Conservation (phyloP, 2,113 vertebrate genomes). For the Archilochus colubris region DNA sequence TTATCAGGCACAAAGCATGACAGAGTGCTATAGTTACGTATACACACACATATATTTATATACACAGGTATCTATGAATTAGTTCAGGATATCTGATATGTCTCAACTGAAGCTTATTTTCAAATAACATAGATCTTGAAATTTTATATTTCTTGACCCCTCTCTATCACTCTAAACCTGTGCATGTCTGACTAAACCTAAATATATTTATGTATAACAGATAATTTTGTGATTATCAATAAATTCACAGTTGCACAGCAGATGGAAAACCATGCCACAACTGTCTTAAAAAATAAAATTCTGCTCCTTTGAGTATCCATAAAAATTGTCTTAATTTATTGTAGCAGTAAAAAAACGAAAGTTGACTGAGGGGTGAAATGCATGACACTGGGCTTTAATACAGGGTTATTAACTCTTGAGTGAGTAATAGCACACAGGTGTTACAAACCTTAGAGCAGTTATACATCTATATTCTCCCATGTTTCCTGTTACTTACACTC, state of each 20-base stretch:
- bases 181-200: background rate
- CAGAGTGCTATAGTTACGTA: too few species aligned
- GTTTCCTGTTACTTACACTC: background rate
- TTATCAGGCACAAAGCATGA: too few species aligned
- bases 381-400: background rate
- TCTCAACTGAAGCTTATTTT: background rate
- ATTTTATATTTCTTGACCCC: background rate
- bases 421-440: background rate
- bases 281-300: background rate
- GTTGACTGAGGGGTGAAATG: background rate
- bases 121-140: background rate
- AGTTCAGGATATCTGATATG: fast-evolving
- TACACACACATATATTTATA: too few species aligned
- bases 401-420: background rate
- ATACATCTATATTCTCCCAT: background rate
- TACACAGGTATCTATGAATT: background rate
- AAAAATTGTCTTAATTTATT: background rate
- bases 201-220: background rate
- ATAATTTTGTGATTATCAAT: background rate
- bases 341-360: background rate
- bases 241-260: background rate
- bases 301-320: fast-evolving
- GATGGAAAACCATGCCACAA: background rate
- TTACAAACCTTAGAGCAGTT: background rate
- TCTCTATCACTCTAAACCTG: background rate